Evolutionary conservation across 2,797 vertebrate species (phyloP), one percentile per base, ranked within the genome.

Genomic region (Neomorphus geoffroyi): DNA sequence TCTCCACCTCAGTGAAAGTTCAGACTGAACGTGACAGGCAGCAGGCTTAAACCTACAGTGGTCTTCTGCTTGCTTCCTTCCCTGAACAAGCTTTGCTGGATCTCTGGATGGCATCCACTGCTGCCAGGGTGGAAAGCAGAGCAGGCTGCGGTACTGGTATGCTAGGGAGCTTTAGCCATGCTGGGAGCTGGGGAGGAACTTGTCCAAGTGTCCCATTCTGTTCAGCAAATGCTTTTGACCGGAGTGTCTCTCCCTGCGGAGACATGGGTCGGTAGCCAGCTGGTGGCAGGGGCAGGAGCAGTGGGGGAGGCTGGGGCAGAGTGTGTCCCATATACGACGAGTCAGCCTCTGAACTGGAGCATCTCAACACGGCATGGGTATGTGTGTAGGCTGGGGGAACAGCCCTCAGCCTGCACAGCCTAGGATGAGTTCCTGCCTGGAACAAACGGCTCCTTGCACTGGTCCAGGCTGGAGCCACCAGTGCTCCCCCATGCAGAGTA

Each of bases 241-340:
- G 15, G 39, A 70, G 7, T 13, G 8, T 58, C 35, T 60, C 51
- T 30, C 45, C 18, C 45, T 26, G 12, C 65, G 60, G 28, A 74
- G 43, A 73, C 1, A 0, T 18, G 9, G 61, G 48, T 66, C 30
- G 7, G 15, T 9, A 65, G 30, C 50, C 33, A 30, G 50, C 28
- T 19, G 39, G 46, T 6, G 7, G 61, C 41, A 26, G 18, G 48
- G 45, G n/a, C 53, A 56, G 35, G 67, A 86, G 39, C 39, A 33
- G 41, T 6, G 54, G 8, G 27, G 22, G 43, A 75, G 35, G 41
- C 61, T 67, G 70, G 46, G 16, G 28, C 35, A 62, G 23, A 24
- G 60, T 70, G 56, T 0, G 0, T 28, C 71, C 33, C 10, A 4
- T 26, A 2, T 10, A 12, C 9, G 2, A 26, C 13, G 5, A 2